Conservation (phyloP, 2,113 vertebrate species). For the Beaufortia kweichowensis region DNA sequence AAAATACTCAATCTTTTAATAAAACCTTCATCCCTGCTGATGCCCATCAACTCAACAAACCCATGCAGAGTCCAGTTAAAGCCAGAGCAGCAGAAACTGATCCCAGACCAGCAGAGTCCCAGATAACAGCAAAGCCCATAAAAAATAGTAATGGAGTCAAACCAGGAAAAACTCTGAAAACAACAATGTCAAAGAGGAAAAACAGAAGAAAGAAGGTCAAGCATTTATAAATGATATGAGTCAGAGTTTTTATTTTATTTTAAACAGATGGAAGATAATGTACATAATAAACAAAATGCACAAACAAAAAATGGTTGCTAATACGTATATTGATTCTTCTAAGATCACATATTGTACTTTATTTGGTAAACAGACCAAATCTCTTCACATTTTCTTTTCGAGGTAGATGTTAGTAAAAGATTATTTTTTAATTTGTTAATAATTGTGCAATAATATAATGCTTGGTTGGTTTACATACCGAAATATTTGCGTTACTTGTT, state of each 20-base stretch:
- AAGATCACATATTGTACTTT: no score
- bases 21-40: not conserved
- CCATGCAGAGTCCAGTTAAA: slow-evolving; percentile 43
- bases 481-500: fast-evolving
- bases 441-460: no score
- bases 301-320: no score
- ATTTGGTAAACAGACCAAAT: no score
- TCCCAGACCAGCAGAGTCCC: slow-evolving; percentile 42
- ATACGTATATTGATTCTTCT: no score
- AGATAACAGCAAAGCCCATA: not conserved
- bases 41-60: slow-evolving; percentile 54
- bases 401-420: no score
- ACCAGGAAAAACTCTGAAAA: slow-evolving; percentile 3
- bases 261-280: not conserved
- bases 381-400: no score
- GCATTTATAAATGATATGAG: not conserved
- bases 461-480: not conserved
- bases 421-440: no score
- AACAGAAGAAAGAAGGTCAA: not conserved
- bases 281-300: not conserved
- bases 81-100: slow-evolving; percentile 42
- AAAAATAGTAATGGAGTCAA: slow-evolving; percentile 40
- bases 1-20: slow-evolving; percentile 29
- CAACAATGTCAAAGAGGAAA: slow-evolving; percentile 31
- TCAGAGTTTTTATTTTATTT: no score